Evolutionary conservation across 2,888 invertebrate genomes (phyloP).

Genomic region (Pycnomerus fuliginosus): DNA sequence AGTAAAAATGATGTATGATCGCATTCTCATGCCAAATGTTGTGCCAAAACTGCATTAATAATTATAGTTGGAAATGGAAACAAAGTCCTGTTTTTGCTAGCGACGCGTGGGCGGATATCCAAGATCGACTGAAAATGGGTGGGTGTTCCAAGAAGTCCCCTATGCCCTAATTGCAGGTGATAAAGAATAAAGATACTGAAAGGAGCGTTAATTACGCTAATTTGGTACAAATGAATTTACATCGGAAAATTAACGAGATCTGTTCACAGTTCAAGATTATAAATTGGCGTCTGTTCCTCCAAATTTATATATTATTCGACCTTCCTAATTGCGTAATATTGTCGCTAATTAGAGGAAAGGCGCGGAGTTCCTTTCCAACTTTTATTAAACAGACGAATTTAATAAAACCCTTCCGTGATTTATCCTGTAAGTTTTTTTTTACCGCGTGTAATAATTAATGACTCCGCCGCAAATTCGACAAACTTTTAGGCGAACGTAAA

Average conservation of each 20-base stretch:
- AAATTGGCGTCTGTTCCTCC: constrained; percentile 3
- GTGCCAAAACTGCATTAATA: no score
- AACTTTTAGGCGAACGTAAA: no score
- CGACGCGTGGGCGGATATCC: no score
- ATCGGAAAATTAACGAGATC: constrained; percentile 24
- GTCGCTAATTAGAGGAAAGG: constrained; percentile 17
- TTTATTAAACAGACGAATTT: neutral
- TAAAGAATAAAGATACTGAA: constrained; percentile 22
- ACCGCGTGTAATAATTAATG: constrained; percentile 1
- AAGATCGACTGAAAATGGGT: no score
- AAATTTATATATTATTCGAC: constrained; percentile 11
- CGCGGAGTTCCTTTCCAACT: neutral
- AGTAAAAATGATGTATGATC: no score
- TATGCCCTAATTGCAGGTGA: constrained; percentile 24
- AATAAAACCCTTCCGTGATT: constrained; percentile 1
- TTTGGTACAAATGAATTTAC: constrained; percentile 20
- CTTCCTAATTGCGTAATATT: constrained; percentile 18
- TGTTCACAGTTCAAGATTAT: constrained; percentile 14
- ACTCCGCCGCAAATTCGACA: neutral
- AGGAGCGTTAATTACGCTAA: constrained; percentile 23
- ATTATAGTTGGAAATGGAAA: no score
- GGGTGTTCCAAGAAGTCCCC: no score
- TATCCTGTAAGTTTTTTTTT: neutral
- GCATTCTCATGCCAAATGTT: no score
- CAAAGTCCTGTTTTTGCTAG: no score